Evolutionary conservation across 53 echinoderm and acorn worm genomes (phyloP), one percentile per base, ranked within the genome.

Genomic region (Paracentrotus lividus): DNA sequence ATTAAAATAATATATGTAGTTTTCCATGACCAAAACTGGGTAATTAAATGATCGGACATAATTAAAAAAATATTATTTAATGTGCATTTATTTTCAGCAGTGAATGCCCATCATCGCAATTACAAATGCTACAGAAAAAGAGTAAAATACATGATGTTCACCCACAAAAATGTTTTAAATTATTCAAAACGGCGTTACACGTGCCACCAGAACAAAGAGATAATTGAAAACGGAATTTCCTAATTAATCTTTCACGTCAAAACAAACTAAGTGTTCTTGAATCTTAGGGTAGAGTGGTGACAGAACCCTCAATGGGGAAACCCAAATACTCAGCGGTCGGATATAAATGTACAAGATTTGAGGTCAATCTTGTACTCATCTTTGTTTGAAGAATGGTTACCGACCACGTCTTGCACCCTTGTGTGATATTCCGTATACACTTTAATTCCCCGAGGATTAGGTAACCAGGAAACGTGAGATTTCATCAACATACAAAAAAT

Each of bases 381-480:
- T 72, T 8, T n/a, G n/a, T n/a, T n/a, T n/a, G 1, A 81, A 81
- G 81, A 81, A 3, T 81, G 81, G 81, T 77, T 18, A 38, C 24
- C 45, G 10, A 78, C 43, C 78, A 78, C n/a, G 33, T 45, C 47
- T 58, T 55, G 12, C 56, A 21, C 54, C 38, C 87, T 81, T 1
- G 33, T 0, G 47, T 45, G 45, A 81, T 81, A 81, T 20, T 1
- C n/a, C 26, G 8, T n/a, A 78, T 78, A 47, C 81, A n/a, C 24
- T 72, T 40, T 47, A 40, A 87, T 87, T 57, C 57, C 38, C 36
- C 16, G 15, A 36, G 26, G 87, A 87, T 87, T 61, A 43, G 89
- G 65, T 64, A 40, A 65, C 60, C 89, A 89, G 89, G 89, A 59
- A 89, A 61, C 89, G 9, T 27, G 54, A n/a, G 23, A 89, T 89